Conservation (phyloP, 2,888 invertebrate genomes). For the Shargacucullia verbasci region DNA sequence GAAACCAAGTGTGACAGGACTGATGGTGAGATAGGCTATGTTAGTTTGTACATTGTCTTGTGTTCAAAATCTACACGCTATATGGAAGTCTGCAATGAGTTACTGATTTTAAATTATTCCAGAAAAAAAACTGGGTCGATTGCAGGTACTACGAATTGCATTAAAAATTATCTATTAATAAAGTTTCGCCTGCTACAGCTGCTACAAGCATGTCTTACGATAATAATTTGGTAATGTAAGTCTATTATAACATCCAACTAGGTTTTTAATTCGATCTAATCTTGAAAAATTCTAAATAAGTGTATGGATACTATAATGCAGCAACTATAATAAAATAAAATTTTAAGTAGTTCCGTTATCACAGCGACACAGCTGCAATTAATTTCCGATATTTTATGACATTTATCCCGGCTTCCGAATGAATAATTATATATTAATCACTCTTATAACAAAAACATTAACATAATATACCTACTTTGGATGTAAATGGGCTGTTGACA, state of each 20-base stretch:
- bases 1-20: slow-evolving; percentile 34
- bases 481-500: slow-evolving; percentile 25
- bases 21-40: slow-evolving; percentile 17
- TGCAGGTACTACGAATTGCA: too few species aligned
- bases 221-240: too few species aligned
- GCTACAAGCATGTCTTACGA: slow-evolving; percentile 6
- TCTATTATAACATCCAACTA: too few species aligned
- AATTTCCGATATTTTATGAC: slow-evolving; percentile 41
- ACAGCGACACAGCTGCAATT: slow-evolving; percentile 42
- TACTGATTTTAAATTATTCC: background rate
- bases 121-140: too few species aligned
- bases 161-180: too few species aligned
- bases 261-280: too few species aligned
- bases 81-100: background rate
- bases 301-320: too few species aligned
- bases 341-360: slow-evolving; percentile 21
- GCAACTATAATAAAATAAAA: too few species aligned
- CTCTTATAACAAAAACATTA: slow-evolving; percentile 32
- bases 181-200: slow-evolving; percentile 1
- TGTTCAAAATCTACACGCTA: background rate
- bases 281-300: too few species aligned
- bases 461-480: slow-evolving; percentile 37
- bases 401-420: slow-evolving; percentile 28
- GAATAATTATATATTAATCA: slow-evolving; percentile 39
- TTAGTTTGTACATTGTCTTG: slow-evolving; percentile 10